Evolutionary conservation across 2,797 vertebrate species (phyloP), one percentile per base, ranked within the genome.

Genomic region (Nannoperca australis): DNA sequence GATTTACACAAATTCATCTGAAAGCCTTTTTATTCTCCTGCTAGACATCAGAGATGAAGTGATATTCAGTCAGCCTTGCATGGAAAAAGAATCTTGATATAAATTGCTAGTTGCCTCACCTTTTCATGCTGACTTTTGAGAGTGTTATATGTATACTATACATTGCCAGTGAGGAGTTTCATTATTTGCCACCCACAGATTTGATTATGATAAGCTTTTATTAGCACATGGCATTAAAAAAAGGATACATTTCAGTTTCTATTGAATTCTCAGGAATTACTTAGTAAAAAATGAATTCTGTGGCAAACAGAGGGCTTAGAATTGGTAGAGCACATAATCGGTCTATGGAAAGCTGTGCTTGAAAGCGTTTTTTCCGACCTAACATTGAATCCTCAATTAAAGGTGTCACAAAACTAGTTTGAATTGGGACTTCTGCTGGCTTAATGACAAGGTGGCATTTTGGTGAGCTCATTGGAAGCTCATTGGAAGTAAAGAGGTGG

Each of bases 371-470:
- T 94, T 94, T 91, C 86, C 69, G 45, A 91, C 88, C 91, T 71
- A 85, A 93, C 92, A 90, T 83, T 91, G 93, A 94, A 94, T 95
- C 93, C 92, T 95, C 93, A 90, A 93, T 95, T 95, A 95, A 95
- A 94, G 89, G 85, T 92, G 93, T 91, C 91, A 92, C 89, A 92
- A 89, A 95, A 93, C 93, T 92, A 88, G 90, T 90, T 90, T 93
- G 91, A 93, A 93, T 93, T 93, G 86, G 90, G 92, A 92, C 93
- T 94, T 93, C 90, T 91, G 89, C 89, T 91, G 89, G 89, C 85
- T 92, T 92, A 92, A 95, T 95, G 92, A 91, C 93, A 91, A 90
- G 88, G 81, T 69, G 53, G 79, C 90, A 82, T 88, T 89, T 88
- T 85, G 76, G 82, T 83, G 87, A 90, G 79, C 82, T 82, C 84